A percentile compares a stretch with the other conserved stretches of the same genome.
These are phyloP conservation scores for Aspiorhynchus laticeps DNA, from an alignment of 2,113 vertebrate species.

Conservation along the genomic window DNA sequence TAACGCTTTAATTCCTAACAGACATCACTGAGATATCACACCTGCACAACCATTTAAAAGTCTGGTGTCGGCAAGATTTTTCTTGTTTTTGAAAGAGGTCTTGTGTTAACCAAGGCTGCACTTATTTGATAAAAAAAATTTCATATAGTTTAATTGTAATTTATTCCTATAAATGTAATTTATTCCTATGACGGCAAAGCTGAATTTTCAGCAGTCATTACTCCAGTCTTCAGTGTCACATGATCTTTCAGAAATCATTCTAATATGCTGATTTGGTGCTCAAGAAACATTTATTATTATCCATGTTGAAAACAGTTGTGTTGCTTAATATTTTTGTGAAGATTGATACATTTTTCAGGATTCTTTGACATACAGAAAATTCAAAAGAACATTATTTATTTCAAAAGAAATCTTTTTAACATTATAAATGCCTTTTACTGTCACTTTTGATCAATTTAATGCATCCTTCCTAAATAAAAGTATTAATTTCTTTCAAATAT, in stretches of 20 bases:
- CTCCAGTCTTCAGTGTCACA: not conserved
- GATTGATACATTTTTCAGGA: too few relatives aligned
- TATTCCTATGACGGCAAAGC: too few relatives aligned
- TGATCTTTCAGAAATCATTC: not conserved
- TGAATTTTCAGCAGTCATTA: not conserved
- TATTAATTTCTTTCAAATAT: not conserved
- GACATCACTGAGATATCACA: not conserved
- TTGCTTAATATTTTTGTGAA: too few relatives aligned
- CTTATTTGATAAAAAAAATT: not conserved
- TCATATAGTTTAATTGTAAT: too few relatives aligned
- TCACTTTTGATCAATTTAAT: not conserved
- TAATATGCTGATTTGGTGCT: not conserved
- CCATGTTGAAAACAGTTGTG: too few relatives aligned
- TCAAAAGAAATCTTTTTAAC: too few relatives aligned
- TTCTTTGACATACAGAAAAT: too few relatives aligned
- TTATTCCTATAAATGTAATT: too few relatives aligned
- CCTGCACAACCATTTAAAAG: not conserved
- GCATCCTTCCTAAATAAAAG: not conserved
- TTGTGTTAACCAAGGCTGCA: not conserved
- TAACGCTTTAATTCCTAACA: not conserved
- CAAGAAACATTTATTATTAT: not conserved
- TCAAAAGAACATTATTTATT: too few relatives aligned
- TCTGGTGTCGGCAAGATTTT: not conserved
- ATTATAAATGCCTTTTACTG: not conserved
- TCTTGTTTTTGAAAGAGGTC: not conserved